Conservation (phyloP, 2,888 invertebrate genomes). For the Meteorus colon region DNA sequence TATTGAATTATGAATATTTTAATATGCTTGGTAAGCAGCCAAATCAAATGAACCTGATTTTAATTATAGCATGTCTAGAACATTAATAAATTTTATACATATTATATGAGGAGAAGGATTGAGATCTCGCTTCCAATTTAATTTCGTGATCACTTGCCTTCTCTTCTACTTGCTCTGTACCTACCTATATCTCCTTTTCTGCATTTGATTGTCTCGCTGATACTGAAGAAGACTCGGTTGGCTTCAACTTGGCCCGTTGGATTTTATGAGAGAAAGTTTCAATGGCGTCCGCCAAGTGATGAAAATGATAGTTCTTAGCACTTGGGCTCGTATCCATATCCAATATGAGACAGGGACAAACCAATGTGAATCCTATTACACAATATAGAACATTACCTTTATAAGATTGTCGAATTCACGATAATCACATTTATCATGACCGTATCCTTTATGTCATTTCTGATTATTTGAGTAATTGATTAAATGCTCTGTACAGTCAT, state of each 20-base stretch:
- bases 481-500: neutral
- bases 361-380: neutral
- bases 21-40: slow-evolving; percentile 58
- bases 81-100: slow-evolving; percentile 45
- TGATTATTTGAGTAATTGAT: neutral
- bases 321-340: neutral
- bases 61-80: slow-evolving; percentile 29
- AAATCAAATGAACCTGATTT: slow-evolving; percentile 60
- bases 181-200: neutral
- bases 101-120: neutral
- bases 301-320: slow-evolving; percentile 17
- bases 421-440: neutral
- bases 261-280: slow-evolving; percentile 66
- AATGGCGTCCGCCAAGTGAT: slow-evolving; percentile 41
- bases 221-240: neutral
- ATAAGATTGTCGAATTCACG: neutral
- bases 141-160: slow-evolving; percentile 29
- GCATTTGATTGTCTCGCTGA: slow-evolving; percentile 12
- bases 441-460: neutral
- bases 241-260: slow-evolving; percentile 59
- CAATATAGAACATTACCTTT: neutral
- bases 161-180: slow-evolving; percentile 28
- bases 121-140: slow-evolving; percentile 22
- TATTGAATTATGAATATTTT: neutral
- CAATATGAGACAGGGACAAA: slow-evolving; percentile 7